phyloP scores from a whole-genome alignment of 1,140 invertebrate genomes.

The Macrobrachium nipponense region DNA sequence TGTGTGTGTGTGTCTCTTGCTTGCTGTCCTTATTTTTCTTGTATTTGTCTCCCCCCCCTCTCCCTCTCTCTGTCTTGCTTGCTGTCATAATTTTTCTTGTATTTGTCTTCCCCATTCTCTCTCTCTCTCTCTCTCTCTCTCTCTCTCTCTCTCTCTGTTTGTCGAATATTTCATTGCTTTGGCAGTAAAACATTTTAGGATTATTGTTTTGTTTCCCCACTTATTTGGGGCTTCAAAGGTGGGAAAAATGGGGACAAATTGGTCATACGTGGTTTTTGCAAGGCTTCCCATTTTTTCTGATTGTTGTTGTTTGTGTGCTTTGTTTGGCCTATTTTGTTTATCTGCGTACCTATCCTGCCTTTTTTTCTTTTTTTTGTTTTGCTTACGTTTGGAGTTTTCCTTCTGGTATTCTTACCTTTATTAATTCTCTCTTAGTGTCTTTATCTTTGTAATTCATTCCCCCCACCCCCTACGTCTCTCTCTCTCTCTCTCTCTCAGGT shows the following conservation, averaged over 20 bases:
- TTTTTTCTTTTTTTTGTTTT: background rate
- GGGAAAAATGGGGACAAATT: no score
- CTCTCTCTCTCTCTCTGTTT: background rate
- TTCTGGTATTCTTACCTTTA: background rate
- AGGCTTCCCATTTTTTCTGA: no score
- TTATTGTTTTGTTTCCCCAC: conserved; percentile 1
- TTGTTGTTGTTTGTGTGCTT: no score
- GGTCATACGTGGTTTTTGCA: no score
- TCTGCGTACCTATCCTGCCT: background rate
- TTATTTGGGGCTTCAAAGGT: background rate
- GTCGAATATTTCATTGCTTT: background rate
- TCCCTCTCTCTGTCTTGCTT: background rate
- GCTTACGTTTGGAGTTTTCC: background rate
- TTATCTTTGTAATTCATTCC: background rate
- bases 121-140: background rate
- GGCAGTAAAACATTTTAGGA: conserved; percentile 10
- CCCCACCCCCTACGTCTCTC: background rate
- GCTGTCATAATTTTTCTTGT: background rate
- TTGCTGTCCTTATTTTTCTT: background rate
- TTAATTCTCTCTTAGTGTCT: background rate
- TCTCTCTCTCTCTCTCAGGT: background rate
- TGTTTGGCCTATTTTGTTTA: background rate
- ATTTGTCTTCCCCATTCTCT: background rate
- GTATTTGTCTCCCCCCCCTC: background rate
- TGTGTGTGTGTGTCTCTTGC: no score